Evolutionary conservation across 2,797 vertebrate genomes (phyloP), one percentile per base, ranked within the genome.

Genomic region (Girardinus metallicus): DNA sequence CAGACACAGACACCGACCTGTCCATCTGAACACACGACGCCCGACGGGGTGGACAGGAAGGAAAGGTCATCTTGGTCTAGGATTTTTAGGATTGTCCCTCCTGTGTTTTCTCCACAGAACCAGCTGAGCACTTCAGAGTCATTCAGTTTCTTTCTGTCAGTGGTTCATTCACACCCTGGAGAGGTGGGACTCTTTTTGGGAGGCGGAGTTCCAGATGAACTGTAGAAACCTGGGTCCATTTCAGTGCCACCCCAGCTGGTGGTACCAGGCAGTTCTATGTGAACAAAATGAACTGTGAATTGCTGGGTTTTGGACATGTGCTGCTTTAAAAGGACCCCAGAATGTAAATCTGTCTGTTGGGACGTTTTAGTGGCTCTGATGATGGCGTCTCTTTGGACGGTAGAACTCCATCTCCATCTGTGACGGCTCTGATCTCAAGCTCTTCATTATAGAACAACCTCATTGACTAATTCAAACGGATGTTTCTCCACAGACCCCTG

Each of bases 1-100:
- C 95, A 13, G 97, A 97, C 89, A 93, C 90, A 13, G 97, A 98
- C 95, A 95, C 97, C 57, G 95, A 96, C 80, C 92, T 96, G 89
- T 96, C 96, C 88, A 96, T 96, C 80, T 98, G 95, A 98, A 92
- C 85, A 83, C 82, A 83, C 71, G 46, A 23, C 6, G 3, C 47
- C 39, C 64, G 4, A 13, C 41, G 2, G 1, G n/a, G 57, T 6
- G 21, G 31, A 29, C n/a, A 34, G 39, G 64, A 41, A 68, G 36
- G 39, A 18, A 13, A 60, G 57, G 60, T 78, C 0, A 26, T 64
- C 12, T 2, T 31, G 57, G 12, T 41, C 51, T 84, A 18, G 31
- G 70, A 49, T n/a, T 55, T 57, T 23, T 51, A 71, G 18, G 13
- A 73, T 64, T 3, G 60, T 64, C 31, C 60, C 60, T 64, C 15